Base-by-base conservation (phyloP, 2,888 invertebrate genomes). In the Acrobasis suavella region DNA sequence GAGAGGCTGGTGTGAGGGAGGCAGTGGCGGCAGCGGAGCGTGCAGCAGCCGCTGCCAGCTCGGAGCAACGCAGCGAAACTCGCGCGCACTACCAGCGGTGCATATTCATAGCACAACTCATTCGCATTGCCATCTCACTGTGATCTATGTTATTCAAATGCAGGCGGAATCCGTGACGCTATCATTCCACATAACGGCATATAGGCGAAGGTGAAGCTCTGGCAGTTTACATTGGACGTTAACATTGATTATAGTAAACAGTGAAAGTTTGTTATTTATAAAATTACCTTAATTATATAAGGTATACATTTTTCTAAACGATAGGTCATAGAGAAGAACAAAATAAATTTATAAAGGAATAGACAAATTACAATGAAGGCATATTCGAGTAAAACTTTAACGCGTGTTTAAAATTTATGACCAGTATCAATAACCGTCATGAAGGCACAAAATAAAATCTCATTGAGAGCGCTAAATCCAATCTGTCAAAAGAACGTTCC, bases 41-140 rank as follows among this genome's bases (percentile, higher is more conserved):
- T 91, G 89, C 87, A 85, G 86, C 86, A 82, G 85, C 86, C 84
- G 86, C 86, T 80, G 87, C 85, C 82, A 74, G 76, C 72, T 78
- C 81, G 77, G 80, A 79, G 81, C 83, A 83, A 74, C 82, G 81
- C 88, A 83, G 82, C 88, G 85, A 86, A 85, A 86, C 86, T 83
- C 83, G 78, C 75, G 77, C 77, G 72, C 78, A 75, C 67, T 75
- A 70, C 73, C 76, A 72, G 63, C 73, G 75, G 71, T 74, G 75
- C 78, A 80, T 73, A 76, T 78, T 77, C 75, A 78, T 76, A 70
- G 70, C 68, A 69, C 73, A 70, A 73, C 72, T 70, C 72, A 72
- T 71, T 74, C 66, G 71, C 72, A 73, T 68, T 70, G 72, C 73
- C 69, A 69, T 77, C 72, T 73, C 71, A 67, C 70, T 66, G 68